Base-by-base conservation (phyloP, 2,888 invertebrate genomes). In the Orthosia incerta region DNA sequence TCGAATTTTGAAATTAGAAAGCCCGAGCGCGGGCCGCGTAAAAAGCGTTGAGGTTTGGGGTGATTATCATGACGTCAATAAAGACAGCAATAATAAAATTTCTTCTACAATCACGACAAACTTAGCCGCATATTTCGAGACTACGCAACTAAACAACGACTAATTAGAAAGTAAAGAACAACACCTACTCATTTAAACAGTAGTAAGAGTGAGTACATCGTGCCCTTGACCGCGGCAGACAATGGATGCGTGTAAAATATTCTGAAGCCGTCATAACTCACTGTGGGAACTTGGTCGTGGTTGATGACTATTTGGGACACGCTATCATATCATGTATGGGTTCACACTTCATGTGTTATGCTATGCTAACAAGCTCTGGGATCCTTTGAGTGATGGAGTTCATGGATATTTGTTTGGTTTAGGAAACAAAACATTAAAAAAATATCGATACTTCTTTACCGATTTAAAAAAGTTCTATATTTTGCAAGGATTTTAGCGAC, bases 161-260 rank as follows among this genome's bases (percentile, higher is more conserved):
- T 18, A 23, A 55, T 68, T 80, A 76, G 79, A 84, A 78, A 87
- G 83, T 73, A 53, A 68, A 76, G 23, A 72, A 26, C 56, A 73
- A 39, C 46, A 55, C 45, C n/a, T 53, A 55, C 3, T 55, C 23
- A 74, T 26, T 78, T 71, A 76, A 76, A 60, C 23, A 69, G 71
- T 63, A 73, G 83, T 88, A 86, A 88, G 86, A 88, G 84, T 73
- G 76, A 71, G 82, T 82, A 82, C 82, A 76, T 83, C 71, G 69
- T 88, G 90, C 82, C 93, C 93, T 93, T 93, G 93, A 93, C 93
- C 93, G 90, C 84, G 68, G 77, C 12, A 68, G 90, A 93, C 93
- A 93, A 93, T 93, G 82, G 89, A 79, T 88, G 86, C 89, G 89
- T 89, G 89, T 67, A 85, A 83, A 83, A 90, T 79, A 87, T 80